Evolutionary conservation across 2,113 vertebrate genomes (phyloP), one percentile per base, ranked within the genome.

Genomic region (Pseudopodoces humilis): DNA sequence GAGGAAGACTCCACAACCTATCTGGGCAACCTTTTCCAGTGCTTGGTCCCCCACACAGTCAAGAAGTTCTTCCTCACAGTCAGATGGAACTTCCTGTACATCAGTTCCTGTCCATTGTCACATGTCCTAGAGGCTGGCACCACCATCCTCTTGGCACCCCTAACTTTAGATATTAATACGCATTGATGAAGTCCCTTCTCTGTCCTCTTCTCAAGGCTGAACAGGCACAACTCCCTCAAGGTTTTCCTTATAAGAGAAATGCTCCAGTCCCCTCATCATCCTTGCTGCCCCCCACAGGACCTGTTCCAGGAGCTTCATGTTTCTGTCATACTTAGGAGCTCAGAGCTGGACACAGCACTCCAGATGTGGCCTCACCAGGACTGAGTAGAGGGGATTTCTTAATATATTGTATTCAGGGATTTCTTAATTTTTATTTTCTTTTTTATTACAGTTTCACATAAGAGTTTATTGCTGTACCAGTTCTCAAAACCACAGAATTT

Each of bases 11-110:
- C 19, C 52, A 52, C 5, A 33, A 9, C 15, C 1, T 24, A 33
- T 59, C 44, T 30, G 37, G 20, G 13, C 2, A 67, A n/a, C 1
- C 27, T 59, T 3, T 3, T 72, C 33, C 10, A n/a, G 19, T 37
- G 8, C 28, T 33, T 9, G 1, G 7, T 20, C 27, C 4, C 8
- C 11, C 0, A 0, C 23, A n/a, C 11, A 39, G 7, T 39, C 59
- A 59, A 53, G 27, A 52, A 58, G 2, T 24, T 67, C 23, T 52
- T 67, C 37, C 33, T 52, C 13, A 10, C 30, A 16, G 59, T 67
- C 52, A 37, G 5, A 7, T n/a, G 28, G 23, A 74, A 46, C 15
- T 20, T 59, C 10, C 33, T 44, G 44, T 50, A 4, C 8, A 50
- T 58, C 27, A 20, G 22, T 33, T 81, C 23, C n/a, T 52, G 15